These are phyloP conservation scores for Hylaeus anthracinus DNA, from an alignment of 1,140 invertebrate genomes.

Conservation along the genomic window DNA sequence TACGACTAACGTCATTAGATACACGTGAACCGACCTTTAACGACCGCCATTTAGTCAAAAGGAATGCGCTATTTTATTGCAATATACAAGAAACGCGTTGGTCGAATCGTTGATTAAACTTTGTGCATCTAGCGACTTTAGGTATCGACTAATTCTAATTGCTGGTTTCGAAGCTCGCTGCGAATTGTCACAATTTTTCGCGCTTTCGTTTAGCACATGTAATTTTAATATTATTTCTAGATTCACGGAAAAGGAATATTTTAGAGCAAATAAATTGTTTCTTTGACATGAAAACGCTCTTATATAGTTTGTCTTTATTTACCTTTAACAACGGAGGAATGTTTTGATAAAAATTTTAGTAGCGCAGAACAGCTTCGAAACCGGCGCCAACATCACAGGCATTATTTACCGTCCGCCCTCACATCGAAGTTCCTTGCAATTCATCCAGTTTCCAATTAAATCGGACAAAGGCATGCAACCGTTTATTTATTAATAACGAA, in stretches of 20 bases:
- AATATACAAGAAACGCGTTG: no score
- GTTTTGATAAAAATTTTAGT: background rate
- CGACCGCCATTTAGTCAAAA: no score
- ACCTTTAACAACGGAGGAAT: background rate
- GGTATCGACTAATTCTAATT: background rate
- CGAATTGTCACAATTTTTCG: no score
- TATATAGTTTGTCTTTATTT: background rate
- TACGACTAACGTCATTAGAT: background rate
- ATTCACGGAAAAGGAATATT: no score
- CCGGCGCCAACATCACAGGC: background rate
- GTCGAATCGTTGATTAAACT: no score
- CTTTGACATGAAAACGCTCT: no score
- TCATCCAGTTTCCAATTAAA: background rate
- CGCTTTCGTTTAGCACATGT: no score
- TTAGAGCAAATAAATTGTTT: no score
- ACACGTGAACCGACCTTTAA: no score
- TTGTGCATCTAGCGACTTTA: no score
- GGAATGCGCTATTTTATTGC: no score
- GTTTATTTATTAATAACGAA: background rate
- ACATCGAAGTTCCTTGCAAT: background rate
- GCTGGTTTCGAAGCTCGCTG: conserved; percentile 1
- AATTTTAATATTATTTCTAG: no score
- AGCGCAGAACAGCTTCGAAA: background rate
- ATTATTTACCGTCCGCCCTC: conserved; percentile 5
- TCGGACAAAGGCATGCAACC: background rate